phyloP scores from a whole-genome alignment of 2,797 vertebrate genomes.

The Halcyon smyrnensis region DNA sequence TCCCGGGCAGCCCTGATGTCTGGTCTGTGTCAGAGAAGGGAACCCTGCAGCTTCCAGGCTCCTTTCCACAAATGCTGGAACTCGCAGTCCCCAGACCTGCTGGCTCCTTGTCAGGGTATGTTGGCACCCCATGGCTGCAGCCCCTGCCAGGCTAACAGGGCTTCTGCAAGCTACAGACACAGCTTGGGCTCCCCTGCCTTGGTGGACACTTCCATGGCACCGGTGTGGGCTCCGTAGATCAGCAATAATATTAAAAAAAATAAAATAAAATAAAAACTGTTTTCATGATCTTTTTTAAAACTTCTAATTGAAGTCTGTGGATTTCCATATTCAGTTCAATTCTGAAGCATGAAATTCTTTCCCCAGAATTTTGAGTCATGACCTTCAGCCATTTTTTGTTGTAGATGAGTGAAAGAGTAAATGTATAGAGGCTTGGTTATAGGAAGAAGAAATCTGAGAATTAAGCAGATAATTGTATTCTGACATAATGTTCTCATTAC shows the following conservation, averaged over 20 bases:
- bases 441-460: not conserved
- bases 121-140: rapidly evolving
- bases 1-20: not conserved
- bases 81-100: not conserved
- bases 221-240: not conserved
- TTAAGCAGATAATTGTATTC: not conserved
- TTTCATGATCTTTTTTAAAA: not conserved
- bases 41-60: conserved; percentile 17
- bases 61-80: not conserved
- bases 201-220: rapidly evolving
- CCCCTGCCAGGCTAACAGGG: not conserved
- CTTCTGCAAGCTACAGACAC: not conserved
- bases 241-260: not conserved
- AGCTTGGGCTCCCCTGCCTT: not conserved
- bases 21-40: not conserved
- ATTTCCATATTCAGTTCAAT: not conserved
- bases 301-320: not conserved
- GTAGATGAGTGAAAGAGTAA: not conserved
- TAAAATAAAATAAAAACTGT: not conserved
- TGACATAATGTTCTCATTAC: not conserved
- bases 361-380: not conserved
- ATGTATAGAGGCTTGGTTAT: not conserved
- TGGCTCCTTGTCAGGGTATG: rapidly evolving
- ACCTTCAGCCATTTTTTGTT: not conserved
- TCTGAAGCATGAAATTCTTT: not conserved